Evolutionary conservation across 2,113 vertebrate genomes (phyloP).

Genomic region (Toxotes jaculatrix): DNA sequence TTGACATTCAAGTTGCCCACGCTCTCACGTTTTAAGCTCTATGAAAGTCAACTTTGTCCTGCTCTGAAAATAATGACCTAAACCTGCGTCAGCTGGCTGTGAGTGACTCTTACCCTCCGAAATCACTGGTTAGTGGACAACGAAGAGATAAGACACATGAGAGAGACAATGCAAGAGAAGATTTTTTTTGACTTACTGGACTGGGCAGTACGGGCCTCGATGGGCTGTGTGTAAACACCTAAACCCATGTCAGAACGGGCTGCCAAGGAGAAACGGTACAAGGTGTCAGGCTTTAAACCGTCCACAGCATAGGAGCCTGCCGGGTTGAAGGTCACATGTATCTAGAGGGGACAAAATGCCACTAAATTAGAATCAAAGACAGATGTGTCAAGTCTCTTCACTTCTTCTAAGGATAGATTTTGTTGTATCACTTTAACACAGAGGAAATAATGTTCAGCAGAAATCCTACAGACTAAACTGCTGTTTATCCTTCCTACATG

Average conservation of each 20-base stretch:
- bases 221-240: conserved; percentile 91
- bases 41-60: conserved; percentile 41
- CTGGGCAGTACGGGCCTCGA: conserved; percentile 92
- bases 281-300: conserved; percentile 90
- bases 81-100: conserved; percentile 36
- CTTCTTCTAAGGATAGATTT: neutral
- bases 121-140: conserved; percentile 61
- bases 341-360: conserved; percentile 74
- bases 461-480: neutral
- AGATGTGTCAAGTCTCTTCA: neutral
- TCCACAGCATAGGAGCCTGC: conserved; percentile 89
- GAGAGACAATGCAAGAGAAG: conserved; percentile 1
- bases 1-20: conserved; percentile 63
- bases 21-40: conserved; percentile 41
- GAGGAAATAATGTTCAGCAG: conserved; percentile 7
- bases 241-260: conserved; percentile 93
- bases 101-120: conserved; percentile 7
- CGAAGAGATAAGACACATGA: conserved; percentile 51
- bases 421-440: neutral
- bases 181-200: conserved; percentile 90
- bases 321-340: conserved; percentile 90
- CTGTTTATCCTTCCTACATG: conserved; percentile 14
- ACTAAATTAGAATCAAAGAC: conserved; percentile 13
- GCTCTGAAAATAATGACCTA: conserved; percentile 37
- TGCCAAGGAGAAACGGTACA: conserved; percentile 91